Evolutionary conservation across 2,797 vertebrate genomes (phyloP).

Genomic region (Dallia pectoralis): DNA sequence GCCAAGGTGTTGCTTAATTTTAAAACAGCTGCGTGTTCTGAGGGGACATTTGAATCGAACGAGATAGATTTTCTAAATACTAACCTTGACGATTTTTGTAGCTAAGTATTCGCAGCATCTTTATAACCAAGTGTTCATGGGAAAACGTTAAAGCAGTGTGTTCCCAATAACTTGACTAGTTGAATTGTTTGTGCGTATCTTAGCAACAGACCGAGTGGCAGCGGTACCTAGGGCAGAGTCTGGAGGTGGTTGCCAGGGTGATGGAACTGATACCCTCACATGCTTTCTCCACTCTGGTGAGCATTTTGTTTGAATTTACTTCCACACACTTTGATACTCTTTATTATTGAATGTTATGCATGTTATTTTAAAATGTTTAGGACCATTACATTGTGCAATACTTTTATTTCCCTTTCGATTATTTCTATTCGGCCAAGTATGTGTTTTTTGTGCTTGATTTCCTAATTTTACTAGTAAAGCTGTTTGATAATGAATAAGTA

Average conservation of each 20-base stretch:
- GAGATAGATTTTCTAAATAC: too few species aligned
- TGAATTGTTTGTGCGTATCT: slow-evolving; percentile 45
- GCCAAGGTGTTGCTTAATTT: too few species aligned
- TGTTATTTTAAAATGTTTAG: background rate
- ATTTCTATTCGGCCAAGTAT: too few species aligned
- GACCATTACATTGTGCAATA: background rate
- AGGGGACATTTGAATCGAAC: too few species aligned
- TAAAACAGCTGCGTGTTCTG: too few species aligned
- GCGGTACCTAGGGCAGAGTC: slow-evolving; percentile 94
- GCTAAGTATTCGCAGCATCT: background rate
- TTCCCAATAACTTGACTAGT: background rate
- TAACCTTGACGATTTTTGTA: background rate
- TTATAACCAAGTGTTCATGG: background rate
- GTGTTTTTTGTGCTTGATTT: too few species aligned
- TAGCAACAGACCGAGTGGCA: slow-evolving; percentile 99
- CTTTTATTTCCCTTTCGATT: background rate
- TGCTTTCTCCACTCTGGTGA: slow-evolving; percentile 91
- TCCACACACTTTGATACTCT: background rate
- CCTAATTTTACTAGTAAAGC: too few species aligned
- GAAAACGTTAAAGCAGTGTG: background rate
- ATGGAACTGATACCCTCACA: slow-evolving; percentile 98
- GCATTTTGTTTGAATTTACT: slow-evolving; percentile 18
- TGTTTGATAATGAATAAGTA: too few species aligned
- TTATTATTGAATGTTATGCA: background rate
- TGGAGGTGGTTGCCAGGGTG: slow-evolving; percentile 98